A percentile compares a stretch with the other conserved stretches of the same genome.
Conservation (phyloP, 2,888 invertebrate species). For the Mesochorus sp. region DNA sequence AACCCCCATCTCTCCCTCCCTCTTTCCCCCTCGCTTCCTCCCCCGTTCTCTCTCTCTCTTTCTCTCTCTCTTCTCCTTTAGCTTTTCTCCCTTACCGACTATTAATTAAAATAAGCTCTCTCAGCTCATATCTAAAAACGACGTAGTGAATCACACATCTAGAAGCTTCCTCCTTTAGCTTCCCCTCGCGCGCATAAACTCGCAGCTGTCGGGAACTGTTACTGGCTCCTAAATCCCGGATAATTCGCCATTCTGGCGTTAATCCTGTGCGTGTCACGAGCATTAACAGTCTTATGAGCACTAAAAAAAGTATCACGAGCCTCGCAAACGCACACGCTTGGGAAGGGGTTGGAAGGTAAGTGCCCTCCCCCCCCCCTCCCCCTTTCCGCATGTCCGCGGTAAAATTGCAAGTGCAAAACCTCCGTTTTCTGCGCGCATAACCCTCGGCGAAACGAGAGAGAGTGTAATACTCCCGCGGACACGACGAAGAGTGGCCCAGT, state of each 20-base stretch:
- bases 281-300: conserved; percentile 70
- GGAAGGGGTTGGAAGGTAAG: too few relatives aligned
- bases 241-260: conserved; percentile 69
- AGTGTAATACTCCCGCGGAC: conserved; percentile 5
- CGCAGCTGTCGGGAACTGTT: conserved; percentile 47
- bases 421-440: not conserved
- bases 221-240: conserved; percentile 63
- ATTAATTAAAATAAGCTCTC: conserved; percentile 45
- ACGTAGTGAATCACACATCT: not conserved
- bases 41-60: not conserved
- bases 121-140: conserved; percentile 20
- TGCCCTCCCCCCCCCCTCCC: too few relatives aligned
- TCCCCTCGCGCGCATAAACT: conserved; percentile 41
- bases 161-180: not conserved
- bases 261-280: conserved; percentile 68
- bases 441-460: conserved; percentile 9
- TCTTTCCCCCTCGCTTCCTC: not conserved
- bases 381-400: not conserved
- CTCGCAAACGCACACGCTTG: conserved; percentile 52
- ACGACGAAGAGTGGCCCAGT: conserved; percentile 53
- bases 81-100: not conserved
- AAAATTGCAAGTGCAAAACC: not conserved
- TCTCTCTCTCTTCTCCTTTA: not conserved
- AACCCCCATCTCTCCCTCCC: not conserved
- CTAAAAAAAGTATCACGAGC: conserved; percentile 62